Evolutionary conservation across 2,888 invertebrate genomes (phyloP).

Genomic region (Dichetophora obliterata): DNA sequence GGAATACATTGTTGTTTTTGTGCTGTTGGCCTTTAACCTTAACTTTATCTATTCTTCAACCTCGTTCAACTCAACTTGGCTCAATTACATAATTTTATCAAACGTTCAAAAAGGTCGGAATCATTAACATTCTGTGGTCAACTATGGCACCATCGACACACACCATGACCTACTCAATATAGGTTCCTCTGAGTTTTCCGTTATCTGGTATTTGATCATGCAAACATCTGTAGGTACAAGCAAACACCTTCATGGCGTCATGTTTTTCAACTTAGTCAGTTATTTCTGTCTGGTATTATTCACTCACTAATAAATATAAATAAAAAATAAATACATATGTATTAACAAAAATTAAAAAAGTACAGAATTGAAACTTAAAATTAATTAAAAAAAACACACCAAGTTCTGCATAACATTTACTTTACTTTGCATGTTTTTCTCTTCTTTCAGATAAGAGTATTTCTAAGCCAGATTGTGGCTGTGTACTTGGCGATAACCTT

Average conservation of each 20-base stretch:
- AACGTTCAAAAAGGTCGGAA: constrained; percentile 55
- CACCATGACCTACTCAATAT: not conserved
- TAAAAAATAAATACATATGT: not conserved
- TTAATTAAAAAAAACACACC: not conserved
- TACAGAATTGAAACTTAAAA: constrained; percentile 25
- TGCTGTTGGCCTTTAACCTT: not conserved
- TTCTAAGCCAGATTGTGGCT: constrained; percentile 18
- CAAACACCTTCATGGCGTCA: constrained; percentile 6
- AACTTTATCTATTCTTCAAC: not conserved
- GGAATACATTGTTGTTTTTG: not conserved
- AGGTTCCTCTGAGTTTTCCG: not conserved
- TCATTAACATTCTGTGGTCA: constrained; percentile 61
- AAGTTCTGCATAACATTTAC: constrained; percentile 4
- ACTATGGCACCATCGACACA: constrained; percentile 41
- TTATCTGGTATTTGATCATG: no score
- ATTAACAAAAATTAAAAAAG: no score
- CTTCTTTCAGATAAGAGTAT: not conserved
- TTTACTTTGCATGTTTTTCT: not conserved
- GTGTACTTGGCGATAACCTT: constrained; percentile 18
- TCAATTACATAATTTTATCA: constrained; percentile 22
- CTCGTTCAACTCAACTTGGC: not conserved
- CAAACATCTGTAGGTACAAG: not conserved
- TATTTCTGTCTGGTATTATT: not conserved
- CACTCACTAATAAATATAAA: not conserved
- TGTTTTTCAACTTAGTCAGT: not conserved